Evolutionary conservation across 2,888 invertebrate species (phyloP), one percentile per base, ranked within the genome.

Genomic region (Meloe dianella): DNA sequence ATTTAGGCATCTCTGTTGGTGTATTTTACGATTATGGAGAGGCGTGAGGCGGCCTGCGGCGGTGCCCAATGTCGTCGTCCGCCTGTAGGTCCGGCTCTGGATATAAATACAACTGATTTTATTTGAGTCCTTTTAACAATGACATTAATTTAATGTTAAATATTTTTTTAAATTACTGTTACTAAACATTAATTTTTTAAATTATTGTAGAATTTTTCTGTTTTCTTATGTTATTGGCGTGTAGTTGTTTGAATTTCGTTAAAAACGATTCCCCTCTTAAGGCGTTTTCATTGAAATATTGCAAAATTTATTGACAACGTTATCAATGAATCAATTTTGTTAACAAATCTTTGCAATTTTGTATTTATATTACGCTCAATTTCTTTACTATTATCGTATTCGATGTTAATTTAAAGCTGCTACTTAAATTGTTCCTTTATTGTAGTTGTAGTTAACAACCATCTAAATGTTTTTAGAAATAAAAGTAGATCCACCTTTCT

Each of bases 401-500:
- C 24, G 24, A 24, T 7, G 17, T 17, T 0, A 51, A 24, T 51
- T 51, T 24, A 24, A 22, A 51, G 51, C 12, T 51, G 51, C 51
- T 51, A 51, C 51, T 24, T 51, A 47, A 38, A 47, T 47, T 47
- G 47, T 20, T 47, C 47, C 47, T 47, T 47, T 47, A 47, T 8
- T 47, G 17, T 47, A 20, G 17, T 51, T 1, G 24, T 51, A 51
- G 24, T 51, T 24, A 51, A 51, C 51, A 51, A 24, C 35, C 32
- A 38, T 59, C 38, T 59, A 9, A 38, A 59, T 59, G 58, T 58
- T 2, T 59, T 20, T 59, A 59, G 35, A 59, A 38, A 51, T 59
- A 20, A 24, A 35, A 59, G 59, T 59, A 59, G 59, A 59, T 24
- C 35, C 59, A 58, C 24, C 59, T 59, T 30, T 59, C 59, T 59